Base-by-base conservation (phyloP, 2,113 vertebrate genomes). In the Megatriorchis doriae region DNA sequence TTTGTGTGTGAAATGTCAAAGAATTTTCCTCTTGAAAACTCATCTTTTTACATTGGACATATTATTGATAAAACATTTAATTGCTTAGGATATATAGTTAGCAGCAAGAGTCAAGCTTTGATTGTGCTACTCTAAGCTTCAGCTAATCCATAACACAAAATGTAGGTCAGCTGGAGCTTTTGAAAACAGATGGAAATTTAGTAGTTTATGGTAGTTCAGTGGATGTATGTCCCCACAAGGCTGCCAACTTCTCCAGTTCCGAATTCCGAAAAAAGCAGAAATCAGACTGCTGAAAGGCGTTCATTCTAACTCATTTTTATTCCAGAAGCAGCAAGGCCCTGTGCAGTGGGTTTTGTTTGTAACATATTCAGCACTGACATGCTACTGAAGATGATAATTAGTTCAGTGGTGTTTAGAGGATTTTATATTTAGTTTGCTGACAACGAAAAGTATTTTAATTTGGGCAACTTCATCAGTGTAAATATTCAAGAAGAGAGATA, bases 161-260 rank as follows among this genome's bases (percentile, higher is more conserved):
- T 91, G 74, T 96, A 81, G 96, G 86, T 93, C 94, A 91, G 18
- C 70, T 68, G 72, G 61, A 94, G 59, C 84, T 96, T 90, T 95
- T 78, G 62, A 61, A 96, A 97, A 86, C 59, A 75, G 67, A 84
- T 70, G 50, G 56, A 93, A 96, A 81, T 84, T 79, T n/a, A 90
- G 74, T 68, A 88, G 53, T 89, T 95, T 82, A 29, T 1, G 2
- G 29, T 53, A 40, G 16, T 89, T 72, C 55, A 75, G 8, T 74
- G 75, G 63, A 88, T 94, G 9, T 48, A 25, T 38, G 50, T 45
- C 63, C 61, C 40, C 7, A 11, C 26, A 67, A 81, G 63, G 27
- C 43, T 92, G 43, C 81, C 90, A 96, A 8, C 34, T 84, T 89
- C 45, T 77, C 32, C 55, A 52, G 53, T 80, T 92, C 79, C 7